Evolutionary conservation across 2,113 vertebrate genomes (phyloP), one percentile per base, ranked within the genome.

Genomic region (Hucho hucho): DNA sequence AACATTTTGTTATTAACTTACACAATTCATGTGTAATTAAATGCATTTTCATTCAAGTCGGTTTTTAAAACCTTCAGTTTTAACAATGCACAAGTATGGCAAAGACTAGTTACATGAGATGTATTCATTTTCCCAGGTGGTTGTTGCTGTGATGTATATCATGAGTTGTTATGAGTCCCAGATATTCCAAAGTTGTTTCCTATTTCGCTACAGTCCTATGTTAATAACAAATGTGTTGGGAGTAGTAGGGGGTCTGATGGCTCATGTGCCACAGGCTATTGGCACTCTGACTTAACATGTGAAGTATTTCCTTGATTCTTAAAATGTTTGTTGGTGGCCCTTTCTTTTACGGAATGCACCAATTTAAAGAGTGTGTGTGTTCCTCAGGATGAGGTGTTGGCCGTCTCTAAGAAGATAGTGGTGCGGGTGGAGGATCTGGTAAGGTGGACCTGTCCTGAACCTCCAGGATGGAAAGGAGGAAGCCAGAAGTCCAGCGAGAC

Each of bases 351-450:
- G 9, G 9, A 11, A 43, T 43, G 37, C 9, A 43, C 37, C 37
- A 12, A 43, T 43, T 43, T 43, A 43, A 22, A n/a, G 26, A 3
- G 61, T 64, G 11, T 64, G 64, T 65, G 32, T 47, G 4, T 77
- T 22, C 75, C 3, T 70, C 74, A 94, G 94, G 94, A 95, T 75
- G 94, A 95, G 79, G 92, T 95, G 32, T 73, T 95, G 70, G 93
- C 92, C 0, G 93, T 93, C 72, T 93, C 92, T 20, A 93, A 91
- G 85, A 94, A 93, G 85, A 86, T 94, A 72, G 93, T 95, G 75
- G 69, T 95, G 47, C 88, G 89, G 63, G 90, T 94, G 73, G 93
- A 94, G 77, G 92, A 95, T 75, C 82, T 95, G 86, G 90, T 91
- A 73, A 90, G 74, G 2, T 95, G 93, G 94, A 84, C 90, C 1